Percentiles rank a stretch among this genome's conserved stretches.
These are phyloP conservation scores for Calameuta pallipes DNA, from an alignment of 2,888 invertebrate species.

Conservation along the genomic window DNA sequence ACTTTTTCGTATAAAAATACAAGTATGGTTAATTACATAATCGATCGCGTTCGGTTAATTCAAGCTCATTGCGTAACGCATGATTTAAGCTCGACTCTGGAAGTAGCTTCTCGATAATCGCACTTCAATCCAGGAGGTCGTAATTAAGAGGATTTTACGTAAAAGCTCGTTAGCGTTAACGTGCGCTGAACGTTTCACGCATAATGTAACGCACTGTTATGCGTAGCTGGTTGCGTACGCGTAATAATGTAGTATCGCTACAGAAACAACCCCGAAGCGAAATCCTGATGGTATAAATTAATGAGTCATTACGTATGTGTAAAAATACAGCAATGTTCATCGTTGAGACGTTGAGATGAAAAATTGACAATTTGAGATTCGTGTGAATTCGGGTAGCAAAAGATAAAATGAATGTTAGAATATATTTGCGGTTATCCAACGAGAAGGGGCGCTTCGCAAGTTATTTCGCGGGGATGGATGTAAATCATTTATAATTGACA, in stretches of 20 bases:
- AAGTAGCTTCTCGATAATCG: neutral
- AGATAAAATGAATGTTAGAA: neutral
- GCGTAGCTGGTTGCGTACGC: neutral
- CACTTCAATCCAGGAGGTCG: neutral
- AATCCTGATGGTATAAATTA: constrained; percentile 33
- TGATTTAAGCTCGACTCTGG: neutral
- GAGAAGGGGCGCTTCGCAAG: neutral
- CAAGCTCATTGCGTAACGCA: neutral
- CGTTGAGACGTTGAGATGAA: constrained; percentile 7
- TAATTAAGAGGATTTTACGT: neutral
- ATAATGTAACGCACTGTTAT: neutral
- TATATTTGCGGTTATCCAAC: neutral
- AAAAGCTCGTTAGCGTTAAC: neutral
- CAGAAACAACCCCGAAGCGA: constrained; percentile 24
- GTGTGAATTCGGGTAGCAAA: neutral
- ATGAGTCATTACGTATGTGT: constrained; percentile 31
- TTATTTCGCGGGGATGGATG: constrained; percentile 6
- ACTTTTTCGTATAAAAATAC: no score
- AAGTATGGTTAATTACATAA: neutral
- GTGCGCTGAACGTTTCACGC: neutral
- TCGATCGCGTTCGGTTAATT: neutral
- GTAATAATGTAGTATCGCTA: constrained; percentile 1
- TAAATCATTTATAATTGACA: constrained; percentile 35
- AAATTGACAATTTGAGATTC: neutral
- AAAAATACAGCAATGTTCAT: constrained; percentile 26